phyloP scores from a whole-genome alignment of 2,113 vertebrate genomes.

The Chaetodon auriga region DNA sequence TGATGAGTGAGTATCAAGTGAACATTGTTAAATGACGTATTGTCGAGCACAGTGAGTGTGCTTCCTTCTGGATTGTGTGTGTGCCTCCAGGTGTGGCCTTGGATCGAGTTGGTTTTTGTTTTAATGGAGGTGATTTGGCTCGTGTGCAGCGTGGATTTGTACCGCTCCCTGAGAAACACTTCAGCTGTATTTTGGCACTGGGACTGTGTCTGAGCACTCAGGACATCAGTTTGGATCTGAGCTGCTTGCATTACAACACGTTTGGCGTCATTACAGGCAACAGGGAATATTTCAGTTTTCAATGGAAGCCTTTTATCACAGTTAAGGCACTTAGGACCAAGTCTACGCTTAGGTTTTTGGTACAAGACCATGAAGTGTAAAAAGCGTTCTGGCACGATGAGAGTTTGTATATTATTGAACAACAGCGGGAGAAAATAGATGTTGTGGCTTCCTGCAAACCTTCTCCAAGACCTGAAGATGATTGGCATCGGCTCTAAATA shows the following conservation, averaged over 20 bases:
- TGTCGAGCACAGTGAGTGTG: not conserved
- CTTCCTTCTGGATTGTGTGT: not conserved
- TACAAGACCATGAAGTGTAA: not conserved
- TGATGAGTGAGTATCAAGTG: slow-evolving; percentile 75
- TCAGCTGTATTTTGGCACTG: not conserved
- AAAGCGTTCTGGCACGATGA: not conserved
- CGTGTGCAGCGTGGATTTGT: not conserved
- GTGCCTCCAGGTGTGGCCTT: not conserved
- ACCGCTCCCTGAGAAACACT: not conserved
- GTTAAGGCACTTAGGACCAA: not conserved
- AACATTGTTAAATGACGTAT: no score
- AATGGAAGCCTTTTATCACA: not conserved
- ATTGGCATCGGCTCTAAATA: not conserved
- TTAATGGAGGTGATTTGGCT: not conserved
- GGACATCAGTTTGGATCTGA: not conserved
- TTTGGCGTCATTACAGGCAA: not conserved
- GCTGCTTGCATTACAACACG: not conserved
- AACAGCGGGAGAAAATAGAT: not conserved
- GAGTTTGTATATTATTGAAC: not conserved
- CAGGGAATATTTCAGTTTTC: not conserved
- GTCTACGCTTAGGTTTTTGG: not conserved
- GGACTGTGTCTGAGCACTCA: not conserved
- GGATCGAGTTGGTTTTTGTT: not conserved
- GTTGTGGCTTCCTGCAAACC: no score
- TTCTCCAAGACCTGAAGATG: not conserved